Percentiles rank a stretch among this genome's conserved stretches.
These are phyloP conservation scores for Varecia variegata DNA, from an alignment of 2,797 vertebrate species.

Conservation along the genomic window DNA sequence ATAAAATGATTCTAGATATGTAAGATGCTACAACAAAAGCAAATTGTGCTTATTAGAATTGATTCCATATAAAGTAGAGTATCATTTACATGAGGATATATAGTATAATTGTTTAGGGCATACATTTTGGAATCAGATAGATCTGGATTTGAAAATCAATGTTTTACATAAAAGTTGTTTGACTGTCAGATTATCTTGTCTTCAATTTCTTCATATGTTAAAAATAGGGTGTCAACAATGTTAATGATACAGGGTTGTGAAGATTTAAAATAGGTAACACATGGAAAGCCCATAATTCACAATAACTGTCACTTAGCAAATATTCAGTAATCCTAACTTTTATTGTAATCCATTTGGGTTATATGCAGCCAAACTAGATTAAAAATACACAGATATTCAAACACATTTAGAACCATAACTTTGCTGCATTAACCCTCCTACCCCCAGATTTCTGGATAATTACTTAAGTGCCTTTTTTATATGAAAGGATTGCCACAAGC, in stretches of 20 bases:
- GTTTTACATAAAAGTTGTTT: not conserved
- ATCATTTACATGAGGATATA: not conserved
- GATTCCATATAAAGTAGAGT: not conserved
- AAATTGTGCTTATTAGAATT: not conserved
- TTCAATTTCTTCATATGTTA: not conserved
- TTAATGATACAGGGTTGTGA: not conserved
- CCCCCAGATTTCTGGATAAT: not conserved
- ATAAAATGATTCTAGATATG: conserved; percentile 14
- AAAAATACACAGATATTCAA: not conserved
- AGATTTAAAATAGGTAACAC: not conserved
- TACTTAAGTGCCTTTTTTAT: not conserved
- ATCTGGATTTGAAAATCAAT: not conserved
- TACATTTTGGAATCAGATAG: not conserved
- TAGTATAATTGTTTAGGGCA: not conserved
- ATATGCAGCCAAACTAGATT: not conserved
- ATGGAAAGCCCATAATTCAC: not conserved
- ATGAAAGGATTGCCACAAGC: not conserved
- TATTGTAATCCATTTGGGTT: not conserved
- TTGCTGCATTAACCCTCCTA: not conserved
- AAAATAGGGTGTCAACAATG: not conserved
- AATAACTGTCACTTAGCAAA: not conserved
- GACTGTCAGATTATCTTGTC: not conserved
- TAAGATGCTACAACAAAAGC: not conserved
- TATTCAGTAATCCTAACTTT: not conserved
- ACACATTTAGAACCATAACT: not conserved